phyloP scores from a whole-genome alignment of 2,113 vertebrate species.

The Sturnus vulgaris region DNA sequence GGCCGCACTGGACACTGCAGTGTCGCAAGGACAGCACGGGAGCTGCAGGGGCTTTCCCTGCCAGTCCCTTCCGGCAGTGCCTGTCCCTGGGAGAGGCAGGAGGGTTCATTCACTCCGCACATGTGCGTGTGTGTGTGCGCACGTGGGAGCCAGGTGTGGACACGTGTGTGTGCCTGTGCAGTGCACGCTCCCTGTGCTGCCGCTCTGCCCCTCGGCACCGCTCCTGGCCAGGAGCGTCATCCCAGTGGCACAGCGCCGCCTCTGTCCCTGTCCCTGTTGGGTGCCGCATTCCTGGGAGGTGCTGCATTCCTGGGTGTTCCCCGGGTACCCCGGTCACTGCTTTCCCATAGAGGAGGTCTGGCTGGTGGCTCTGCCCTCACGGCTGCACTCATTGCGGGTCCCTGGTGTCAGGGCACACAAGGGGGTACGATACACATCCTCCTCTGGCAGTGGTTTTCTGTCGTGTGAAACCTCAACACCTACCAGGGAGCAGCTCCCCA shows the following conservation, averaged over 20 bases:
- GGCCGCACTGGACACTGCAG: fast-evolving
- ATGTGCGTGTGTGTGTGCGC: not conserved
- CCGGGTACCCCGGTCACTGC: not conserved
- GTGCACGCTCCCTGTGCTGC: fast-evolving
- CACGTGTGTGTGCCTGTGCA: not conserved
- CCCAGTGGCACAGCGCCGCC: fast-evolving
- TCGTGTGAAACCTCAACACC: not conserved
- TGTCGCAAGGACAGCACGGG: fast-evolving
- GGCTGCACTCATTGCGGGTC: not conserved
- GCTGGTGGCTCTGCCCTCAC: not conserved
- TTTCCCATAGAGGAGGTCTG: not conserved
- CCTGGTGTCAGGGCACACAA: not conserved
- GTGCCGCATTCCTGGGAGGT: not conserved
- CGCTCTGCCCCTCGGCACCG: not conserved
- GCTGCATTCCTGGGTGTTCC: constrained; percentile 11
- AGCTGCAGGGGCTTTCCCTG: not conserved
- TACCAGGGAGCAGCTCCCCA: not conserved
- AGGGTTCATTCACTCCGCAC: not conserved
- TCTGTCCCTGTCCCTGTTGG: not conserved
- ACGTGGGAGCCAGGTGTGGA: not conserved
- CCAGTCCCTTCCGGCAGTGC: not conserved
- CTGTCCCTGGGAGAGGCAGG: not conserved
- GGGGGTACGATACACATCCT: not conserved
- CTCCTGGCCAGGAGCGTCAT: not conserved
- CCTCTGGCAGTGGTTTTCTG: not conserved